Evolutionary conservation across 2,797 vertebrate species (phyloP).

Genomic region (Mastacembelus armatus): DNA sequence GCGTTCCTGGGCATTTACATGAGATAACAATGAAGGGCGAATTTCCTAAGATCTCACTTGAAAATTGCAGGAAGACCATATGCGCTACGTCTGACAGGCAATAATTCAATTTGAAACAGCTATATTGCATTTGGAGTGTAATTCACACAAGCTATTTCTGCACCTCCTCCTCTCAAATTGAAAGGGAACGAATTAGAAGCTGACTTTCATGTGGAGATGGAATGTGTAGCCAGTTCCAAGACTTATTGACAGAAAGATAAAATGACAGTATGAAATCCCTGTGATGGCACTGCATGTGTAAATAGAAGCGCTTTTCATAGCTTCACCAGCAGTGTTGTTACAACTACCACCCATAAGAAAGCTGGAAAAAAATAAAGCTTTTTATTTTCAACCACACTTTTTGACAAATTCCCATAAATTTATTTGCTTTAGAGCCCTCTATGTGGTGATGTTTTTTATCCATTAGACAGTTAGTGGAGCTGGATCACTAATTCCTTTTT

Average conservation of each 20-base stretch:
- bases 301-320: slow-evolving; percentile 55
- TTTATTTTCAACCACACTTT: slow-evolving; percentile 43
- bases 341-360: neutral
- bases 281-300: slow-evolving; percentile 42
- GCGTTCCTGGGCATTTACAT: slow-evolving; percentile 65
- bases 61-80: slow-evolving; percentile 55
- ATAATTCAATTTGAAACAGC: slow-evolving; percentile 75
- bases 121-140: slow-evolving; percentile 73
- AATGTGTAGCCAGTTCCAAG: slow-evolving; percentile 59
- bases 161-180: slow-evolving; percentile 60
- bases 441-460: slow-evolving; percentile 27
- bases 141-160: slow-evolving; percentile 61
- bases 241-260: slow-evolving; percentile 64
- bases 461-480: slow-evolving; percentile 36
- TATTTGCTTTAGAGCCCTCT: slow-evolving; percentile 32
- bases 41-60: slow-evolving; percentile 62
- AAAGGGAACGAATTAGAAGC: slow-evolving; percentile 65
- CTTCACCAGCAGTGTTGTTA: slow-evolving; percentile 19
- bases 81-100: slow-evolving; percentile 66
- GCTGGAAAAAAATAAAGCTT: slow-evolving; percentile 35
- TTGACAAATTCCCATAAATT: slow-evolving; percentile 55
- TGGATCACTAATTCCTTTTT: slow-evolving; percentile 52
- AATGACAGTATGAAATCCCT: slow-evolving; percentile 52
- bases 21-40: slow-evolving; percentile 62
- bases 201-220: slow-evolving; percentile 68